These are phyloP conservation scores for human DNA, from an alignment of 2,113 vertebrate species.

Conservation along the genomic window GRCh38 chr1:150297501-150298000, in stretches of 20 bases:
- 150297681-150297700: neutral
- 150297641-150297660: too few relatives aligned
- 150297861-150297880: neutral
- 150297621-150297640: too few relatives aligned
- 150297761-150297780: neutral
- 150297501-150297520: too few relatives aligned
- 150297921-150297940: neutral
- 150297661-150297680: neutral
- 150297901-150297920: neutral
- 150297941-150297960: too few relatives aligned
- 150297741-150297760: neutral
- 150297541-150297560: too few relatives aligned
- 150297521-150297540: too few relatives aligned
- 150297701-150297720: neutral
- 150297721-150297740: neutral
- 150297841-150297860: neutral
- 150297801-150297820: neutral
- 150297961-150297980: too few relatives aligned
- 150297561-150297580: too few relatives aligned
- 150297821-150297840: neutral
- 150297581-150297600: too few relatives aligned
- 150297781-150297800: neutral
- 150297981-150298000: too few relatives aligned
- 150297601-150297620: too few relatives aligned
- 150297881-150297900: neutral